Percentiles rank a stretch among this genome's conserved stretches.
Conservation (phyloP, 1,140 invertebrate genomes). For the Piezodorus guildinii region DNA sequence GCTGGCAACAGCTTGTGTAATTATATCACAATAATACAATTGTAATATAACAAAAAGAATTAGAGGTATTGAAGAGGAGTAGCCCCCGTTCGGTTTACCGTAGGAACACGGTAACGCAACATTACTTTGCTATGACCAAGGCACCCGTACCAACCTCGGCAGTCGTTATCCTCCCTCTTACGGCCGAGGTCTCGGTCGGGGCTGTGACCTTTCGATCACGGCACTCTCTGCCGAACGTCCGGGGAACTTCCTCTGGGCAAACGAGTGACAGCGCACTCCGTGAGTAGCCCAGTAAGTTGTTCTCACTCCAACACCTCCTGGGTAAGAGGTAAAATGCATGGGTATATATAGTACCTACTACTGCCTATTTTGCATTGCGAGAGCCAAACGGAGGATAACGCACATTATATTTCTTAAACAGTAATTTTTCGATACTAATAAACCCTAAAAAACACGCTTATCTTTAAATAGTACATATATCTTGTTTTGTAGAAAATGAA, state of each 20-base stretch:
- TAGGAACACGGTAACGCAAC: not conserved
- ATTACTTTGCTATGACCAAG: conserved; percentile 21
- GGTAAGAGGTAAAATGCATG: no score
- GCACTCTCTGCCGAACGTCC: conserved; percentile 21
- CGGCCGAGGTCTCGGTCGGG: not conserved
- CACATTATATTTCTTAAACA: no score
- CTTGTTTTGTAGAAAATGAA: no score
- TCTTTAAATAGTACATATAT: no score
- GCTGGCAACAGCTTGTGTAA: no score
- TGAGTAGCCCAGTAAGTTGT: conserved; percentile 8
- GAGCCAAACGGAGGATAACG: no score
- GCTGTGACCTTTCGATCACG: conserved; percentile 8
- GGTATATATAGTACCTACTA: no score
- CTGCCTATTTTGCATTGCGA: no score
- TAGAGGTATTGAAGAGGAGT: not conserved
- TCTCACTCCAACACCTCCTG: not conserved
- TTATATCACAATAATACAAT: no score
- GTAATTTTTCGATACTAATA: no score
- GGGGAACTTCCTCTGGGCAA: conserved; percentile 22
- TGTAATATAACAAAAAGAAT: not conserved
- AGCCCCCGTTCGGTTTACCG: conserved; percentile 19
- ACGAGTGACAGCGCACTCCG: conserved; percentile 20
- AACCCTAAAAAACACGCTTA: no score
- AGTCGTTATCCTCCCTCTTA: not conserved
- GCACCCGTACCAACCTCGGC: not conserved